Conservation (phyloP, 2,113 vertebrate genomes). For the Hypomesus transpacificus region DNA sequence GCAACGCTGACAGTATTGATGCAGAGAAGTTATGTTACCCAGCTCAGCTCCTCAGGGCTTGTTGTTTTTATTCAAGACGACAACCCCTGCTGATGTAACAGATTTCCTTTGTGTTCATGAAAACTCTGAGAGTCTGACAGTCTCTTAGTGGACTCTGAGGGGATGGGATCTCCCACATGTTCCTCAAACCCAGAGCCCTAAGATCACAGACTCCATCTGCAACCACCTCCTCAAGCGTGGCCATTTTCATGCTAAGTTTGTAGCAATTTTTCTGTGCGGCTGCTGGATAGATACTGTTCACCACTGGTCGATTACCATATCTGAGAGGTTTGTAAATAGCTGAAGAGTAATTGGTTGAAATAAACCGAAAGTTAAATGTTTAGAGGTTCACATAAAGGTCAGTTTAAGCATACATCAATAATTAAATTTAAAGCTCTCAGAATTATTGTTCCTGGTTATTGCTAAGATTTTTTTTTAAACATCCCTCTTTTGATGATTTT, state of each 20-base stretch:
- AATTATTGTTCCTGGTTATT: constrained; percentile 51
- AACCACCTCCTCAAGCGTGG: constrained; percentile 1
- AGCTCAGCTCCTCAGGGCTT: neutral
- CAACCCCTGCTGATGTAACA: neutral
- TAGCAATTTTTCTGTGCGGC: constrained; percentile 40
- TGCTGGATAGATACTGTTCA: constrained; percentile 57
- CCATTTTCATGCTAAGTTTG: constrained; percentile 42
- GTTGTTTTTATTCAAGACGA: neutral
- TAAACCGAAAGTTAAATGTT: constrained; percentile 46
- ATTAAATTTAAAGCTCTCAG: constrained; percentile 21
- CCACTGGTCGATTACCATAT: constrained; percentile 55
- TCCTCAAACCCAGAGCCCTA: neutral
- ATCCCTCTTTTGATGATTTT: too few species aligned
- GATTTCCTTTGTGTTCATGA: constrained; percentile 5
- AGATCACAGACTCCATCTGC: neutral
- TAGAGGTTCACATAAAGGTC: constrained; percentile 54
- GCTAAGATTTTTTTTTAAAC: constrained; percentile 22
- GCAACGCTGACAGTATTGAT: neutral
- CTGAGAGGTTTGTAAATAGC: constrained; percentile 38
- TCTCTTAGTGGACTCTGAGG: constrained; percentile 9
- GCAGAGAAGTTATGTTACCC: constrained; percentile 1
- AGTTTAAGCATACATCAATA: constrained; percentile 31
- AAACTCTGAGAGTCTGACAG: constrained; percentile 4
- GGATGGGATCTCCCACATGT: neutral
- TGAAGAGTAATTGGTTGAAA: constrained; percentile 33